Base-by-base conservation (phyloP, 2,888 invertebrate species). In the Sympetrum striolatum region DNA sequence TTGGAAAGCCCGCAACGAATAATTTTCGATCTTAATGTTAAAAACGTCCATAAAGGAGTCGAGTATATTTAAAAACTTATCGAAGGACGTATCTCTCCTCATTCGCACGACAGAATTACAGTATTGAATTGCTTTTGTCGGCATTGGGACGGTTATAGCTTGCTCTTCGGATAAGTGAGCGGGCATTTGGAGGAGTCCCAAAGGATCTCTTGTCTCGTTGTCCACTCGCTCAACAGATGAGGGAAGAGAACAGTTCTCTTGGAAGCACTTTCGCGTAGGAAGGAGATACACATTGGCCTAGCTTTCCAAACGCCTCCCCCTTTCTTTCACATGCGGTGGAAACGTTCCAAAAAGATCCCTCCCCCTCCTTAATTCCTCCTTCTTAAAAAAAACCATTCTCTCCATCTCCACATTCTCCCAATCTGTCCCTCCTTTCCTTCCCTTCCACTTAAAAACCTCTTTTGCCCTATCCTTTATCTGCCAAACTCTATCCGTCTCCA, bases 141-240 rank as follows among this genome's bases (percentile, higher is more conserved):
- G 58, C 14, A 35, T 15, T 25, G 53, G 82, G 58, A 35, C 35
- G 58, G 48, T 58, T 48, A 81, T 81, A 81, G 44, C 81, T 48
- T n/a, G 25, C 53, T 31, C 53, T 2, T 25, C 25, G 25, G 39
- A 37, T 39, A 44, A 37, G 80, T 80, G 80, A 80, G 80, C 22
- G 37, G 31, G 39, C 37, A 48, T 35, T 82, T 82, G 82, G 82
- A 82, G 31, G 35, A 58, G 10, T 10, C 82, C 82, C 82, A 82
- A 82, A 58, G 31, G 53, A 58, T 58, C 53, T 18, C 53, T 35
- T 58, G 35, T 82, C 58, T 82, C 31, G 58, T 58, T 82, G 82
- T 58, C 82, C 58, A 82, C 58, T 82, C 53, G 82, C 31, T 58
- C 53, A 82, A 82, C 82, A 82, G 82, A 82, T 82, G 82, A 58